phyloP scores from a whole-genome alignment of 2,797 vertebrate species.

The Podarcis lilfordi region DNA sequence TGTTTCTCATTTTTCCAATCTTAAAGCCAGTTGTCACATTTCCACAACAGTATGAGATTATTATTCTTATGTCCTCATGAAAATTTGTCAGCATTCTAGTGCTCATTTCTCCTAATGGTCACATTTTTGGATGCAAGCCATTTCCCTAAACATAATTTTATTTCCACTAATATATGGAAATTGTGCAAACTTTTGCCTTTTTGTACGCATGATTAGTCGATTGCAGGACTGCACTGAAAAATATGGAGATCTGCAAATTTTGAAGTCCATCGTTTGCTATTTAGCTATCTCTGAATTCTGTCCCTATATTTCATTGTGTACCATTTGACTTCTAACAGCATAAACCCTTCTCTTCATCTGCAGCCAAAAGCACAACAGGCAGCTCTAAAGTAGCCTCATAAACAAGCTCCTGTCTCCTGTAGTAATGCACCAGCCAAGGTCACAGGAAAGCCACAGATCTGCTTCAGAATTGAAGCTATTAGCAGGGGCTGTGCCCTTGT shows the following conservation, averaged over 20 bases:
- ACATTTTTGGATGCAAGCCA: no score
- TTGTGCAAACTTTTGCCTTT: no score
- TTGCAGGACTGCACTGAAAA: no score
- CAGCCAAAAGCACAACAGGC: constrained; percentile 2
- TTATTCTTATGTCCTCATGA: no score
- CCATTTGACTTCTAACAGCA: constrained; percentile 29
- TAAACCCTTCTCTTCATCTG: constrained; percentile 12
- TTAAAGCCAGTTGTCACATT: no score
- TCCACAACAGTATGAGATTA: no score
- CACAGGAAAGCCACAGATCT: constrained; percentile 12
- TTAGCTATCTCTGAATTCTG: not conserved
- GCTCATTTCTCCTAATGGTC: no score
- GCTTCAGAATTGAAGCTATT: constrained; percentile 11
- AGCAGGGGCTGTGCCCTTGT: not conserved
- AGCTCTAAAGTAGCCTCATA: constrained; percentile 32
- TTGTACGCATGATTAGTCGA: no score
- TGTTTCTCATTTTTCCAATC: no score
- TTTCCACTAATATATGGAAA: no score
- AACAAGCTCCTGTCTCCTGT: constrained; percentile 29
- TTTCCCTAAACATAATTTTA: no score
- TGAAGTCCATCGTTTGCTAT: not conserved
- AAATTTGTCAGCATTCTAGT: no score
- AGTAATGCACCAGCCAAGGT: constrained; percentile 12
- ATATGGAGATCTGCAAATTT: not conserved
- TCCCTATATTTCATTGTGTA: not conserved